Evolutionary conservation across 2,113 vertebrate genomes (phyloP).

Genomic region (Podarcis cretensis): DNA sequence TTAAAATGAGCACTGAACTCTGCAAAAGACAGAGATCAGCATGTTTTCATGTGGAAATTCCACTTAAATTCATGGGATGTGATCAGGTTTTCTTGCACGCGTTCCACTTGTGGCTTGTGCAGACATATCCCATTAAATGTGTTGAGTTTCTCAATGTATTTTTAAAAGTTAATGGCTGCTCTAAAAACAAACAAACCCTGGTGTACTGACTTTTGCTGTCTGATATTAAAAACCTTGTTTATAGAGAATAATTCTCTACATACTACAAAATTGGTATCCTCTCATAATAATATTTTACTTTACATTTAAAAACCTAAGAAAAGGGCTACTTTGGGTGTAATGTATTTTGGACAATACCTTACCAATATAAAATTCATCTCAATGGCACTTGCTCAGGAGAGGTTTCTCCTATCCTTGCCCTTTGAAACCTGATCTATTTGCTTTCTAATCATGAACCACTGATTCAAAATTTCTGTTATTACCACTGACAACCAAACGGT

Average conservation of each 20-base stretch:
- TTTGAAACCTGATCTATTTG: not conserved
- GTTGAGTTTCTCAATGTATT: not conserved
- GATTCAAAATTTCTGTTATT: constrained; percentile 34
- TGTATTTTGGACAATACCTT: not conserved
- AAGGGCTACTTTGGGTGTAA: not conserved
- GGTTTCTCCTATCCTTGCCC: not conserved
- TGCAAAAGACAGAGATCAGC: not conserved
- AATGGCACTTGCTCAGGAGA: not conserved
- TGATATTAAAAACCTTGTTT: constrained; percentile 11
- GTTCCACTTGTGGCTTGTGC: not conserved
- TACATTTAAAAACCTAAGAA: not conserved
- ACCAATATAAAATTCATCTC: not conserved
- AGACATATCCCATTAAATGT: not conserved
- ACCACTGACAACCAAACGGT: constrained; percentile 4
- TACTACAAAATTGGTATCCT: not conserved
- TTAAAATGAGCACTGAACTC: not conserved
- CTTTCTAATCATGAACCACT: constrained; percentile 18
- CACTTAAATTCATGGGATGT: not conserved
- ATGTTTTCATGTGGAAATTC: not conserved
- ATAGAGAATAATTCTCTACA: constrained; percentile 32
- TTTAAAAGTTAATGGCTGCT: not conserved
- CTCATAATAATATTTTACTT: not conserved
- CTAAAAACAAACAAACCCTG: not conserved
- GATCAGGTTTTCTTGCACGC: not conserved
- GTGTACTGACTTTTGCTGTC: not conserved